Evolutionary conservation across 1,140 invertebrate species (phyloP).

Genomic region (Drosophila rufa): DNA sequence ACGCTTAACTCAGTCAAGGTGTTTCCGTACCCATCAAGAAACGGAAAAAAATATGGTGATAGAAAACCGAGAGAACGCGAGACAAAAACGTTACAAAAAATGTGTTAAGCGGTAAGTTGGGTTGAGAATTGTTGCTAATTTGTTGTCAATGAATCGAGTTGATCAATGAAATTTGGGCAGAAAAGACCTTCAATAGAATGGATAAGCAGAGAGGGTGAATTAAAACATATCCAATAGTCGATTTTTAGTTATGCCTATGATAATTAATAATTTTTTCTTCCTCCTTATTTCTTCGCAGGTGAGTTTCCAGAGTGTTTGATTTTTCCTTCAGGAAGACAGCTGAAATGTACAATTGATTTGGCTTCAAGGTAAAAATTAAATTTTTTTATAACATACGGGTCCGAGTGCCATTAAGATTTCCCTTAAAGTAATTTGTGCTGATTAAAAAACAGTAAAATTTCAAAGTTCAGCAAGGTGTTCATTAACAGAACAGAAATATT

Average conservation of each 20-base stretch:
- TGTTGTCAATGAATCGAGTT: conserved; percentile 26
- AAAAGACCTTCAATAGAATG: conserved; percentile 10
- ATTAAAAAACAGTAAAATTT: conserved; percentile 65
- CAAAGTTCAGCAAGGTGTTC: conserved; percentile 35
- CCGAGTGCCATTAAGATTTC: conserved; percentile 8
- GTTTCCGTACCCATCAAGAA: conserved; percentile 43
- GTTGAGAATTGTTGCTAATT: conserved; percentile 60
- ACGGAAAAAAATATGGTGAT: conserved; percentile 3
- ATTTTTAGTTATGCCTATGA: background rate
- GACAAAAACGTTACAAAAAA: conserved; percentile 23
- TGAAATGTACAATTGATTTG: background rate
- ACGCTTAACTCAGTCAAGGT: conserved; percentile 47
- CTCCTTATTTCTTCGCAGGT: conserved; percentile 62
- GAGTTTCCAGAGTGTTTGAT: conserved; percentile 19
- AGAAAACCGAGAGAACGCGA: conserved; percentile 11
- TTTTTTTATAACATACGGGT: background rate
- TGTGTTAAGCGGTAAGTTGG: conserved; percentile 39
- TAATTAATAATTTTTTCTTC: conserved; percentile 32
- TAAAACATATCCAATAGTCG: background rate
- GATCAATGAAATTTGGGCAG: conserved; percentile 29
- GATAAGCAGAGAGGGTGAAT: background rate
- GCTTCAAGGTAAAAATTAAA: background rate
- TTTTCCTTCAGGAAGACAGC: conserved; percentile 12
- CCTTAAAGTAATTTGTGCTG: conserved; percentile 49
- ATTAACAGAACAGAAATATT: conserved; percentile 7